Base-by-base conservation (phyloP, 2,113 vertebrate species). In the Neotragus moschatus region DNA sequence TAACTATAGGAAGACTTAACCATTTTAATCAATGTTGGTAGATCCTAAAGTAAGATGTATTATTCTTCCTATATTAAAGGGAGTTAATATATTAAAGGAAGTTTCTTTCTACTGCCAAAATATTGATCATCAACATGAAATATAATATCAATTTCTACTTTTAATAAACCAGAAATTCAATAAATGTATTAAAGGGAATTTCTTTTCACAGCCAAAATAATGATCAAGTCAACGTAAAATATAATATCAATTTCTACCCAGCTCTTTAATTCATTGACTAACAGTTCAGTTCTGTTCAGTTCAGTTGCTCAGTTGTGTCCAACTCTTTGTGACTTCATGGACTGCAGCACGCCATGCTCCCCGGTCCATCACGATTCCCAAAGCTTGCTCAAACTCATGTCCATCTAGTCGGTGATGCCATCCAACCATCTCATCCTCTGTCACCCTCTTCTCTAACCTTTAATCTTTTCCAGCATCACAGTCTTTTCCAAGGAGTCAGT, bases 381-480 rank as follows among this genome's bases (percentile, higher is more conserved):
- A 23, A 70, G 19, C 19, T 70, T 70, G 19, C 19, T 6, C 66
- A 70, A 39, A 39, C n/a, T 39, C 66, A 39, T 70, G 9, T 70
- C n/a, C 10, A 39, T 70, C 2, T 5, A 39, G 19, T 70, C 5
- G 0, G n/a, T 70, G n/a, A 39, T 39, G n/a, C 5, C n/a, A 39
- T 70, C 10, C 19, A 70, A 23, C 5, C 9, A 39, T 39, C 66
- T 39, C 10, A 70, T 23, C 19, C n/a, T 39, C 63, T 23, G 19
- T 39, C 0, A 0, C 19, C 63, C n/a, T 6, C n/a, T 70, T 70
- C n/a, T 70, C 66, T 39, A 0, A 0, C 19, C n/a, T 39, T 39
- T n/a, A 70, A 39, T 70, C n/a, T 39, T 70, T 39, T 23, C n/a
- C n/a, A 70, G 10, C 19, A 70, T 39, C 66, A 70, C 2, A 1